Evolutionary conservation across 2,113 vertebrate genomes (phyloP), one percentile per base, ranked within the genome.

Genomic region (Psilopogon haemacephalus): DNA sequence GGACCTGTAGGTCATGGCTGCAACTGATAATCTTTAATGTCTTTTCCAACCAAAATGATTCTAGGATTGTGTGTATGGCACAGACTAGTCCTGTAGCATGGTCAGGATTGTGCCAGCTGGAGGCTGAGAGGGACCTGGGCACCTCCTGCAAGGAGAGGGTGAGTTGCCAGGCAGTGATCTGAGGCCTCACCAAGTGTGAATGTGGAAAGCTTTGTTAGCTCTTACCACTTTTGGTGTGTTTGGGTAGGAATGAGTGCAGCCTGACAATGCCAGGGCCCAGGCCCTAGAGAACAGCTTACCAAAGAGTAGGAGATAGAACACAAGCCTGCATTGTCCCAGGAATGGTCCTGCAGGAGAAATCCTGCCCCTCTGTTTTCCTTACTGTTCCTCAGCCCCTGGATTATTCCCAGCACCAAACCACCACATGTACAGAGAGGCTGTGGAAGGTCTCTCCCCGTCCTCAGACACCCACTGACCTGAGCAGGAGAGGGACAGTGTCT

Each of bases 171-270:
- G 17, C 15, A n/a, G n/a, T n/a, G n/a, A n/a, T n/a, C n/a, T n/a
- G 26, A 46, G 68, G 32, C 60, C 16, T 68, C 9, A 48, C 19
- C 26, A 35, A 55, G 30, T 42, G 65, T 88, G 30, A 90, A 48
- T 28, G 19, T 71, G 58, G 30, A 38, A 81, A 68, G n/a, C 24
- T 59, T 48, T 33, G 8, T 37, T 40, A 15, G 30, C 19, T 30
- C 0, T 37, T 77, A 17, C 44, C 0, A 0, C 63, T 69, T 64
- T 52, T 91, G 54, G 19, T 1, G 0, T 33, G 4, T 52, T 77
- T 10, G 1, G 73, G 37, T n/a, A 18, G 30, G 23, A 64, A 48
- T 48, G 46, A 48, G 15, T 38, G 54, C 23, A 70, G 14, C 58
- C 40, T 50, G 55, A 44, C 46, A 38, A 4, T 2, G 35, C 65